Percentiles rank a stretch among this genome's conserved stretches.
Evolutionary conservation across 1,140 invertebrate species (phyloP).

Genomic region (Chlorops oryzae): DNA sequence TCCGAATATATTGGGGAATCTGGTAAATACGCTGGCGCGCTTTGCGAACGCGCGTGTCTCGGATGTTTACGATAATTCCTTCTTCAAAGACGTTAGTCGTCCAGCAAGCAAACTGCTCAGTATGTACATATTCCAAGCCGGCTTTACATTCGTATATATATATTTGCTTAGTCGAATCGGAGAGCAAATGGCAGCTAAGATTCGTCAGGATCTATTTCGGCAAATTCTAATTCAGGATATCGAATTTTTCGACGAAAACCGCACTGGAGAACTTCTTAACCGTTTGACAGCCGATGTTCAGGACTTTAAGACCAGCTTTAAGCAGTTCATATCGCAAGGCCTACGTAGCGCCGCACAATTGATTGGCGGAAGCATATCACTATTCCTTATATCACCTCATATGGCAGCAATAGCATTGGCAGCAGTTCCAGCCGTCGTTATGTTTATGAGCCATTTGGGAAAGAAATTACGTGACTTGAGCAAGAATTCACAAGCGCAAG

Average conservation of each 20-base stretch:
- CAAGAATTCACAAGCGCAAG: constrained; percentile 38
- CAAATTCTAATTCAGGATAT: constrained; percentile 84
- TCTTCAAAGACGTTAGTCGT: constrained; percentile 58
- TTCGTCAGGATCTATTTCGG: constrained; percentile 76
- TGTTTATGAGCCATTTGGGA: constrained; percentile 45
- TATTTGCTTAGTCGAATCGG: constrained; percentile 77
- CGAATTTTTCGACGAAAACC: constrained; percentile 82
- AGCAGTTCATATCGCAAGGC: constrained; percentile 84
- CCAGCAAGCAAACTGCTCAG: constrained; percentile 61
- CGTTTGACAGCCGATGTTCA: constrained; percentile 88
- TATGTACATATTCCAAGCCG: constrained; percentile 68
- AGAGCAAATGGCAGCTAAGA: constrained; percentile 72
- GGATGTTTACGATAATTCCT: constrained; percentile 42
- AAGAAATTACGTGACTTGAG: constrained; percentile 33
- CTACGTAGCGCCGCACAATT: constrained; percentile 77
- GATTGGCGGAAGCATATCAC: constrained; percentile 43
- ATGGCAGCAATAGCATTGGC: constrained; percentile 75
- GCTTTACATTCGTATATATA: constrained; percentile 86
- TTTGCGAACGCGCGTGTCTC: constrained; percentile 49
- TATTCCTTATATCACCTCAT: constrained; percentile 71
- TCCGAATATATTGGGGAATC: constrained; percentile 65
- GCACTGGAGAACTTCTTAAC: constrained; percentile 86
- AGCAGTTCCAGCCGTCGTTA: constrained; percentile 81
- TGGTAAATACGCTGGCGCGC: constrained; percentile 68
- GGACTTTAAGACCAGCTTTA: constrained; percentile 95